These are phyloP conservation scores for Sturmia bella DNA, from an alignment of 2,888 invertebrate genomes.

Conservation along the genomic window DNA sequence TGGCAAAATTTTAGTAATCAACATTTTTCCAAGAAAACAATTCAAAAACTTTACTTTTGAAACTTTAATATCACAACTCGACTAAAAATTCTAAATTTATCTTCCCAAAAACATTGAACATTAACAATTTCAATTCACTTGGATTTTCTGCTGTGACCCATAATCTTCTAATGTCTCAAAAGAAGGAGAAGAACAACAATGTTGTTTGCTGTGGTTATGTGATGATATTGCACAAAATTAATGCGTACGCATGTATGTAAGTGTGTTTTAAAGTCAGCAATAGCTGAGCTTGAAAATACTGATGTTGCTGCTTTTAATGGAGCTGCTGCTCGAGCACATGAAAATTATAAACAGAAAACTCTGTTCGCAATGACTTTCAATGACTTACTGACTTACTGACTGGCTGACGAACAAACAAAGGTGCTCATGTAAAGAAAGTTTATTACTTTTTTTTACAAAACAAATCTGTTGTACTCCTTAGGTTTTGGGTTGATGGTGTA, in stretches of 20 bases:
- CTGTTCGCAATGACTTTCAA: slow-evolving; percentile 23
- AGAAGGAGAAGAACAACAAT: slow-evolving; percentile 27
- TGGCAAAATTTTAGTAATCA: too few species aligned
- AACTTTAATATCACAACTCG: too few species aligned
- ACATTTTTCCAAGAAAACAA: too few species aligned
- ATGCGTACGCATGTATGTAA: background rate
- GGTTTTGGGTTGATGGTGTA: background rate
- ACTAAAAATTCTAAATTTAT: too few species aligned
- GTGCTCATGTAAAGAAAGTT: slow-evolving; percentile 5
- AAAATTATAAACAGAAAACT: slow-evolving; percentile 20
- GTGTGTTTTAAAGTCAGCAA: background rate
- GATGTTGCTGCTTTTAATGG: background rate
- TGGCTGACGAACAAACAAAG: background rate
- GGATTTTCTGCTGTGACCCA: slow-evolving; percentile 44
- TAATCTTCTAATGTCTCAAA: slow-evolving; percentile 15
- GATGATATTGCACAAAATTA: slow-evolving; percentile 14
- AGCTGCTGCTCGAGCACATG: slow-evolving; percentile 7
- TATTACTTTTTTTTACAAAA: slow-evolving; percentile 12
- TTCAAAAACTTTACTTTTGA: too few species aligned
- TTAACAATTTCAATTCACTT: too few species aligned
- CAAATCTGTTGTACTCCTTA: background rate
- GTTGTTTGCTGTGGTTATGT: slow-evolving; percentile 38
- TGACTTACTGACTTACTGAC: too few species aligned
- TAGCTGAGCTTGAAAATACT: background rate
- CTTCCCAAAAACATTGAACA: too few species aligned